Conservation (phyloP, 2,888 invertebrate species). For the Drosophila monieri region DNA sequence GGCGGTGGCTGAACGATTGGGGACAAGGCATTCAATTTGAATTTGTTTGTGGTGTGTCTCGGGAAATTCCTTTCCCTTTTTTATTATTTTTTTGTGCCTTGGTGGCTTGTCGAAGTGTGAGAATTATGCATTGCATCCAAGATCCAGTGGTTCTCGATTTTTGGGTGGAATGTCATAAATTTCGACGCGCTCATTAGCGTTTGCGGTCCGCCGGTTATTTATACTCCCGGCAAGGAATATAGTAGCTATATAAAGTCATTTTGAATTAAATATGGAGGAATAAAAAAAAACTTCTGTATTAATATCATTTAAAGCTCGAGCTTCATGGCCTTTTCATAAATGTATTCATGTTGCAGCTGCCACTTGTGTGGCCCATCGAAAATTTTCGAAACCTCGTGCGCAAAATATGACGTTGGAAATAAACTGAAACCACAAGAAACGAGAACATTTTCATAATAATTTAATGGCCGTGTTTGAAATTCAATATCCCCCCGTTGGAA, state of each 20-base stretch:
- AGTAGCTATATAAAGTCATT: constrained; percentile 14
- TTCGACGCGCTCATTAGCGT: constrained; percentile 81
- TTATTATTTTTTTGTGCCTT: constrained; percentile 27
- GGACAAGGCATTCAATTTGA: constrained; percentile 72
- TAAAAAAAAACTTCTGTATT: background rate
- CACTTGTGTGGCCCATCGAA: constrained; percentile 48
- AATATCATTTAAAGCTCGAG: background rate
- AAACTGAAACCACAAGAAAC: constrained; percentile 8
- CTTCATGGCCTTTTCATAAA: background rate
- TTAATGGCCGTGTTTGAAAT: constrained; percentile 69
- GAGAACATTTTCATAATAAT: constrained; percentile 61
- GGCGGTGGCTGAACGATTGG: constrained; percentile 8
- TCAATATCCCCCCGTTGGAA: constrained; percentile 48
- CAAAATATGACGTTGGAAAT: constrained; percentile 40
- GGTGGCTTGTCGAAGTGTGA: constrained; percentile 81
- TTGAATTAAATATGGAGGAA: background rate
- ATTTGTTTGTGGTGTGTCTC: constrained; percentile 39
- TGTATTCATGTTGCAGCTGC: constrained; percentile 5
- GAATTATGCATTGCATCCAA: constrained; percentile 75
- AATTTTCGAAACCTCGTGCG: constrained; percentile 47
- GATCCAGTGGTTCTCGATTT: constrained; percentile 22
- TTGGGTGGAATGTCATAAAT: constrained; percentile 76
- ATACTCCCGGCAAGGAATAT: constrained; percentile 9
- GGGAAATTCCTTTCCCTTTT: constrained; percentile 11
- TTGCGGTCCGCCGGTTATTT: constrained; percentile 39